Evolutionary conservation across 2,888 invertebrate genomes (phyloP).

Genomic region (Spicauda simplicius): DNA sequence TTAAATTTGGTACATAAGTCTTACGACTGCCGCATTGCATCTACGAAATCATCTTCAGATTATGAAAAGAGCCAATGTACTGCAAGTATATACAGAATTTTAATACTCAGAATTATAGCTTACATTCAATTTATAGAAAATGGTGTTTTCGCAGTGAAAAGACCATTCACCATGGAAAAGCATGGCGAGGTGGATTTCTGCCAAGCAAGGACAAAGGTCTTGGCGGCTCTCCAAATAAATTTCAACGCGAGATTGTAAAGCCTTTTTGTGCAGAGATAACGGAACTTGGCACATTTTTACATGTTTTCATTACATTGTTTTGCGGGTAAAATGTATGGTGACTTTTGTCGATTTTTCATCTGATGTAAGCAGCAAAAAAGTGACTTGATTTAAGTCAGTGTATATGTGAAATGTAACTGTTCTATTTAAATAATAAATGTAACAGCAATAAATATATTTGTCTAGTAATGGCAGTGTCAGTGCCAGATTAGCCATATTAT

Average conservation of each 20-base stretch:
- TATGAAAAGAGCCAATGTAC: too few relatives aligned
- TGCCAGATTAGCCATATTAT: too few relatives aligned
- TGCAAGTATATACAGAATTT: too few relatives aligned
- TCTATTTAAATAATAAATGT: too few relatives aligned
- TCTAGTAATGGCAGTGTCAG: too few relatives aligned
- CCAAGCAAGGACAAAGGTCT: slow-evolving; percentile 29
- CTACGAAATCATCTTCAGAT: too few relatives aligned
- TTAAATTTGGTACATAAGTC: too few relatives aligned
- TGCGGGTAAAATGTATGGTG: not conserved
- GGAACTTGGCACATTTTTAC: slow-evolving; percentile 28
- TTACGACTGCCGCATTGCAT: too few relatives aligned
- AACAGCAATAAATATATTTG: too few relatives aligned
- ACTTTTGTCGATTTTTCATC: not conserved
- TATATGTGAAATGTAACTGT: too few relatives aligned
- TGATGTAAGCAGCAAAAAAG: not conserved
- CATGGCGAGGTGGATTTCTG: slow-evolving; percentile 20
- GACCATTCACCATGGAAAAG: slow-evolving; percentile 20
- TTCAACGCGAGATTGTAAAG: slow-evolving; percentile 32
- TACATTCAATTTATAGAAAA: slow-evolving; percentile 20
- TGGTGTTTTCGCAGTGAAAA: slow-evolving; percentile 25
- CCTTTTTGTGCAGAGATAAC: slow-evolving; percentile 24
- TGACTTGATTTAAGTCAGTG: too few relatives aligned
- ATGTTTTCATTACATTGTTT: slow-evolving; percentile 25
- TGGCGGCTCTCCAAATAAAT: slow-evolving; percentile 35
- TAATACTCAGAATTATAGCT: not conserved